phyloP scores from a whole-genome alignment of 1,140 invertebrate genomes.

The Carcinoscorpius rotundicauda region DNA sequence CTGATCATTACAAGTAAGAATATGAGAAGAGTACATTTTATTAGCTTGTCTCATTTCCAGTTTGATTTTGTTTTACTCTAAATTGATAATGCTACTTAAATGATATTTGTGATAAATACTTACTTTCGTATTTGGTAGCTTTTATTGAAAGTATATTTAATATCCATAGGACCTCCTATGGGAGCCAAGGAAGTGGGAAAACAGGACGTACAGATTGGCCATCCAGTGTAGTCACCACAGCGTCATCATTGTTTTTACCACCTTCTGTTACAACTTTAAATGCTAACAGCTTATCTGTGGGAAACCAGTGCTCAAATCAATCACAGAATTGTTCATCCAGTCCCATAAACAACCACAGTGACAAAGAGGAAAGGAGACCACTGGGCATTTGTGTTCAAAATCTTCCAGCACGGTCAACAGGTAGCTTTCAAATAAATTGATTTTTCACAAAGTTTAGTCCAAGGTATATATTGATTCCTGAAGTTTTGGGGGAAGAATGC shows the following conservation, averaged over 20 bases:
- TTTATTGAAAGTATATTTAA: background rate
- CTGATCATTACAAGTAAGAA: too few relatives aligned
- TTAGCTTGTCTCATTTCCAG: background rate
- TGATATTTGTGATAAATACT: too few relatives aligned
- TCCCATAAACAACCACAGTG: conserved; percentile 7
- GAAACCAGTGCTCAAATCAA: conserved; percentile 8
- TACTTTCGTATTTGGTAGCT: too few relatives aligned
- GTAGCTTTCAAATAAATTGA: conserved; percentile 29
- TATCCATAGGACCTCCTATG: conserved; percentile 17
- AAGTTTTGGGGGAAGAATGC: background rate
- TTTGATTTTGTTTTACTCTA: too few relatives aligned
- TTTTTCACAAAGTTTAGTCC: conserved; percentile 9
- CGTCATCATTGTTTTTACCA: conserved; percentile 12
- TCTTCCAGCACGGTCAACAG: conserved; percentile 67
- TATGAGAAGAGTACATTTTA: background rate
- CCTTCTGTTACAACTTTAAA: conserved; percentile 13
- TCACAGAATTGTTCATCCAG: conserved; percentile 5
- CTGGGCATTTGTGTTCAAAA: conserved; percentile 85
- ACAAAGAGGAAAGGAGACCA: conserved; percentile 56
- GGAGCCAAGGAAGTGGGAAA: conserved; percentile 14
- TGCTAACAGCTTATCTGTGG: conserved; percentile 11
- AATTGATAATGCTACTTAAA: too few relatives aligned
- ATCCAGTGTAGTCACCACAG: conserved; percentile 17
- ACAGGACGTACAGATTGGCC: conserved; percentile 18
- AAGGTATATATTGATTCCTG: background rate